These are phyloP conservation scores for Labeo catla DNA, from an alignment of 2,113 vertebrate species.

Conservation along the genomic window DNA sequence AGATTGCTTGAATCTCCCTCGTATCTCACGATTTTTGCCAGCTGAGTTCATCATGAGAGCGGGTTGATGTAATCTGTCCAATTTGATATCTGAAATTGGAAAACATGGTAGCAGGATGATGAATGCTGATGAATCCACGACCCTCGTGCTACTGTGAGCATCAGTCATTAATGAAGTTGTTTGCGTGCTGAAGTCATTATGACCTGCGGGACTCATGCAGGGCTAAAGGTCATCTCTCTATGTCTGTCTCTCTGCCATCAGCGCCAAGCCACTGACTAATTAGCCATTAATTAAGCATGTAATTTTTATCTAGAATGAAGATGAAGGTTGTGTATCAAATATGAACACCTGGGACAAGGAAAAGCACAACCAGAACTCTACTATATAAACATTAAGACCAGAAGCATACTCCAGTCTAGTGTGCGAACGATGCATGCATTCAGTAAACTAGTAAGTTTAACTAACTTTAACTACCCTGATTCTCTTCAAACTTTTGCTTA, in stretches of 20 bases:
- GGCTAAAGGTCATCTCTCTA: conserved; percentile 46
- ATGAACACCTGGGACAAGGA: conserved; percentile 17
- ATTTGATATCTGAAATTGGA: not conserved
- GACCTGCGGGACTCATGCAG: conserved; percentile 29
- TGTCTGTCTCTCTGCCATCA: conserved; percentile 14
- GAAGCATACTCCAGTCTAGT: not conserved
- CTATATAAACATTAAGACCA: not conserved
- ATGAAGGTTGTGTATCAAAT: conserved; percentile 44
- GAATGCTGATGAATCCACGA: not conserved
- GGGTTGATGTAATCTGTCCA: not conserved
- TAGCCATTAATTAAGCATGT: conserved; percentile 51
- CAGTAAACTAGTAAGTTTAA: not conserved
- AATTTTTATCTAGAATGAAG: conserved; percentile 40
- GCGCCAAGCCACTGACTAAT: conserved; percentile 43
- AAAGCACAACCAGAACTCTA: not conserved
- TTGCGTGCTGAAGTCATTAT: conserved; percentile 51
- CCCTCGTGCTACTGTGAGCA: not conserved
- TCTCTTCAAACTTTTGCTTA: too few relatives aligned
- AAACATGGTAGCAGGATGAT: not conserved
- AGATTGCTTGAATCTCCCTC: not conserved
- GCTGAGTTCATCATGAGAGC: not conserved
- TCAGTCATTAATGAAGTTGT: conserved; percentile 53
- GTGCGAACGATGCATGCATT: not conserved
- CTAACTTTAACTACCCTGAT: not conserved
- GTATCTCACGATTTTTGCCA: not conserved